phyloP scores from a whole-genome alignment of 2,113 vertebrate species.

The Azemiops feae region DNA sequence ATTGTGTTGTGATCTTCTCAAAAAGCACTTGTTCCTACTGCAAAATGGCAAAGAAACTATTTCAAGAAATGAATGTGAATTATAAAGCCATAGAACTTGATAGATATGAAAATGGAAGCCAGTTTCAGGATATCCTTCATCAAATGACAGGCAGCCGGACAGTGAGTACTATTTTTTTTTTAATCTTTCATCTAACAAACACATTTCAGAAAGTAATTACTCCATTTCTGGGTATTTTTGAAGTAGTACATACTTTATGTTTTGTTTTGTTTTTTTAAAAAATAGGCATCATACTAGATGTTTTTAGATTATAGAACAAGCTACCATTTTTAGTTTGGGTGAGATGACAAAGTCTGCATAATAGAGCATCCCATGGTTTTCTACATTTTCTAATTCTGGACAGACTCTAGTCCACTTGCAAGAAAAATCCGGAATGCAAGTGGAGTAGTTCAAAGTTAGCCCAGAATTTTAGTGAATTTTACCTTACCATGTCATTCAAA shows the following conservation, averaged over 20 bases:
- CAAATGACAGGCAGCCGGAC: constrained; percentile 87
- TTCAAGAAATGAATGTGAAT: constrained; percentile 80
- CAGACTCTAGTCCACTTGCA: background rate
- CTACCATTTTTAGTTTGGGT: background rate
- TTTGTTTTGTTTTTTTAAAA: background rate
- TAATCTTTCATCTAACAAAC: background rate
- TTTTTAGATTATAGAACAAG: background rate
- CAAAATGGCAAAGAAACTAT: constrained; percentile 90
- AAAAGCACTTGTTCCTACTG: constrained; percentile 91
- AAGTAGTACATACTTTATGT: background rate
- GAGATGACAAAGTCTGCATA: background rate
- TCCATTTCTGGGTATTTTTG: background rate
- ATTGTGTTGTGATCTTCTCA: constrained; percentile 96
- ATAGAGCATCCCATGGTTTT: background rate
- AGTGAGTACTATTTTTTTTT: constrained; percentile 68
- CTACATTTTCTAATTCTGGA: background rate
- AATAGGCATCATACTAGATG: background rate
- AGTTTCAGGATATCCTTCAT: constrained; percentile 83
- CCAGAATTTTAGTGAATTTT: background rate
- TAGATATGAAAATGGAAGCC: constrained; percentile 76
- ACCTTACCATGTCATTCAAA: background rate
- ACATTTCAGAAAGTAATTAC: background rate
- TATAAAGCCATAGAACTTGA: constrained; percentile 90
- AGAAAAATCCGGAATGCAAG: background rate
- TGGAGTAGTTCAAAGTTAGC: background rate